These are phyloP conservation scores for Rhizomys pruinosus DNA, from an alignment of 2,113 vertebrate genomes.

Conservation along the genomic window DNA sequence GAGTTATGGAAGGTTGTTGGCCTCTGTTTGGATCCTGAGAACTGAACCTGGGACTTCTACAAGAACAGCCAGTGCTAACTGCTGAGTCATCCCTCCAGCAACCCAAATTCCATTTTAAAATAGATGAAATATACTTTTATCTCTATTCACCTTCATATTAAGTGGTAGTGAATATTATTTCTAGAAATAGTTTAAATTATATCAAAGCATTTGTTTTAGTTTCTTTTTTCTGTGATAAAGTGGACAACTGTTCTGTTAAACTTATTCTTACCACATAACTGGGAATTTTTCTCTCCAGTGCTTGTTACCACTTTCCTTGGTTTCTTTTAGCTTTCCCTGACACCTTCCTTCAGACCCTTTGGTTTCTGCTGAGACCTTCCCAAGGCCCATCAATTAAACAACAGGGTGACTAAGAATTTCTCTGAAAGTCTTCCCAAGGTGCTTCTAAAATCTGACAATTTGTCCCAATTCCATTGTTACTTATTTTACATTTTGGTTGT, in stretches of 20 bases:
- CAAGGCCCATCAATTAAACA: too few species aligned
- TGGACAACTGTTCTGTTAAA: not conserved
- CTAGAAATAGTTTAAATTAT: not conserved
- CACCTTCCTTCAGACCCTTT: not conserved
- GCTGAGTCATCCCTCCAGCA: too few species aligned
- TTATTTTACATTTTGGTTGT: not conserved
- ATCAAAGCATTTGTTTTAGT: not conserved
- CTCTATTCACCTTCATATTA: not conserved
- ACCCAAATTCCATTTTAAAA: constrained; percentile 10
- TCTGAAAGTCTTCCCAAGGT: not conserved
- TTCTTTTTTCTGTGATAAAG: not conserved
- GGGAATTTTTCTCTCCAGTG: not conserved
- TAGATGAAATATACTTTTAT: not conserved
- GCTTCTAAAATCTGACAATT: not conserved
- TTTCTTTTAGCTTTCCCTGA: not conserved
- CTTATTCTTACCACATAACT: not conserved
- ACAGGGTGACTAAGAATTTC: not conserved
- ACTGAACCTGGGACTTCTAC: too few species aligned
- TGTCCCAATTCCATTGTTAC: not conserved
- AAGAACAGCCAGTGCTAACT: too few species aligned
- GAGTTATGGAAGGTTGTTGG: too few species aligned
- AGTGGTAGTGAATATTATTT: not conserved
- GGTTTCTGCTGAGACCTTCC: not conserved
- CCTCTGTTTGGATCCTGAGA: too few species aligned
- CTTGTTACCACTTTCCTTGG: not conserved